phyloP scores from a whole-genome alignment of 2,888 invertebrate species.

The Copidosoma aretas region DNA sequence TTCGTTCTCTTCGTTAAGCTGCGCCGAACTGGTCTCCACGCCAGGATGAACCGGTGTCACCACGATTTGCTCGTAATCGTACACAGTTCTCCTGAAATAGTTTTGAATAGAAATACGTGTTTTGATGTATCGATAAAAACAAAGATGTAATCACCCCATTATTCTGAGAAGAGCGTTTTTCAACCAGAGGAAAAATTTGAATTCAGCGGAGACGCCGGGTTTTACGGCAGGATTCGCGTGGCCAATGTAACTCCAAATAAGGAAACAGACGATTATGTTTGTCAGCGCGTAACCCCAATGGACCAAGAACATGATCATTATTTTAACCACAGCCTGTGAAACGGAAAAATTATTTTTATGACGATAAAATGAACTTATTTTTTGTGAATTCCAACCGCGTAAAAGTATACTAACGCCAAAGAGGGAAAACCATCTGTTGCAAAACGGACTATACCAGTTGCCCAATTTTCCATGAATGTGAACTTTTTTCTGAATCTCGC shows the following conservation, averaged over 20 bases:
- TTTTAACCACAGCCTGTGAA: slow-evolving; percentile 80
- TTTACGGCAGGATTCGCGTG: slow-evolving; percentile 94
- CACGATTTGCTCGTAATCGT: slow-evolving; percentile 85
- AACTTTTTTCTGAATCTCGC: slow-evolving; percentile 64
- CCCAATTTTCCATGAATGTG: slow-evolving; percentile 88
- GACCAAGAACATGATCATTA: slow-evolving; percentile 90
- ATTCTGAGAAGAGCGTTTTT: slow-evolving; percentile 75
- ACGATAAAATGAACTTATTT: background rate
- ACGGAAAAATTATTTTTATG: background rate
- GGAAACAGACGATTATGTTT: slow-evolving; percentile 79
- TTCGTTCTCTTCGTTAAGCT: slow-evolving; percentile 92
- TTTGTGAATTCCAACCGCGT: background rate
- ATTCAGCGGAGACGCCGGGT: slow-evolving; percentile 86
- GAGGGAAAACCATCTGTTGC: slow-evolving; percentile 93
- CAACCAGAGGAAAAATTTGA: slow-evolving; percentile 80
- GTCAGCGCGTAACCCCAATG: slow-evolving; percentile 92
- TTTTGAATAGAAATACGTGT: slow-evolving; percentile 2
- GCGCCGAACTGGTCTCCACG: slow-evolving; percentile 80
- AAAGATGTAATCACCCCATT: slow-evolving; percentile 71
- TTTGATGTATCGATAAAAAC: slow-evolving; percentile 2
- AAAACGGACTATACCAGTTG: slow-evolving; percentile 93
- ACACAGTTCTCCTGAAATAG: slow-evolving; percentile 72
- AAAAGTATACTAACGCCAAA: slow-evolving; percentile 75
- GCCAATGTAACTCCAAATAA: slow-evolving; percentile 93
- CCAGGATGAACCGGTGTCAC: slow-evolving; percentile 84